Base-by-base conservation (phyloP, 2,797 vertebrate species). In the Thripadectes ignobilis region DNA sequence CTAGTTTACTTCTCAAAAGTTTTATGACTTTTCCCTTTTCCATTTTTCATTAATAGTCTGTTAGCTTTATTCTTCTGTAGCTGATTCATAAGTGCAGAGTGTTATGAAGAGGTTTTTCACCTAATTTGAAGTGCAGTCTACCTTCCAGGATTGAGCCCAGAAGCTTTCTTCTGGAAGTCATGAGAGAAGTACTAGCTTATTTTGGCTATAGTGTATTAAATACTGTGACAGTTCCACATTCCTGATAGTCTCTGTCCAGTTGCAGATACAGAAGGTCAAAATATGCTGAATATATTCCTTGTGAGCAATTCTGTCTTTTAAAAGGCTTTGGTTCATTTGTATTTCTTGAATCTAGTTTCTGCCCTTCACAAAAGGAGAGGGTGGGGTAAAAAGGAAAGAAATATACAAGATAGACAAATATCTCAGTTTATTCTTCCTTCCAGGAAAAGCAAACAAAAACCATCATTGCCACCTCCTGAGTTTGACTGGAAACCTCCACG, bases 281-380 rank as follows among this genome's bases (percentile, higher is more conserved):
- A 10, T 69, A 32, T 61, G 30, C 26, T 86, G 69, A 67, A 63
- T 48, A 12, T 36, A 63, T 84, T 91, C 51, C 30, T 13, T 61
- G 13, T 76, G 71, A 76, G 79, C 46, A 34, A 54, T 75, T 85
- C 54, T 26, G 7, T 24, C 16, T 75, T 80, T 65, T 46, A 23
- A 51, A 88, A 81, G 39, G 32, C 58, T 85, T 92, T 75, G 65
- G 63, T 49, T 69, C 39, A 10, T 75, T 63, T 52, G 1, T 22
- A 7, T 88, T 92, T 45, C 45, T 76, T 88, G 45, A 63, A 79
- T 87, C 89, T 94, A 52, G 41, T 92, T 94, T 89, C 45, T 71
- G 59, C 43, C 45, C 80, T 91, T 93, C 36, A 39, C 27, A 19
- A 73, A 88, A 38, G 22, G 38, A 22, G 5, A 82, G 58, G 52